phyloP scores from a whole-genome alignment of 2,797 vertebrate species.

The Molossus alvarezi region DNA sequence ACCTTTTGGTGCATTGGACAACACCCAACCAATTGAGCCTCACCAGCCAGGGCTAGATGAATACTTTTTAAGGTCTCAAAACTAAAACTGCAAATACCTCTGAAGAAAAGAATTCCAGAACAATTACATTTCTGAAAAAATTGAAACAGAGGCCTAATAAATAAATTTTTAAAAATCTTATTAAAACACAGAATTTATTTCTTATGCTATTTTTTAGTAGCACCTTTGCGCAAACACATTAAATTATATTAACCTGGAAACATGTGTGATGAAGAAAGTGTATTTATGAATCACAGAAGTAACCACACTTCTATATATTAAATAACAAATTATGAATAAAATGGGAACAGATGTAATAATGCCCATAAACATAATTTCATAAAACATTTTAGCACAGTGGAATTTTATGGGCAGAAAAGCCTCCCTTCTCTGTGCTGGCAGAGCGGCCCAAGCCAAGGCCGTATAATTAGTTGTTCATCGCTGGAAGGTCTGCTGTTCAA shows the following conservation, averaged over 20 bases:
- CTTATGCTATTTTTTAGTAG: not conserved
- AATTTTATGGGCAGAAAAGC: not conserved
- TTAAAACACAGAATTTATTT: not conserved
- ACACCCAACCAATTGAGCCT: too few relatives aligned
- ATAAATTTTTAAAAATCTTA: not conserved
- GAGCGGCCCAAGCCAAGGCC: not conserved
- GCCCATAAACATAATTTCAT: not conserved
- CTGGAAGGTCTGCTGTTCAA: not conserved
- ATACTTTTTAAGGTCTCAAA: not conserved
- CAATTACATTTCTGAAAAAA: not conserved
- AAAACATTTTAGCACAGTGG: not conserved
- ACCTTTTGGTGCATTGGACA: too few relatives aligned
- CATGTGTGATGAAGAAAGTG: not conserved
- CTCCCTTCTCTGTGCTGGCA: rapidly evolving
- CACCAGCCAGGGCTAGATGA: not conserved
- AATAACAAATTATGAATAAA: not conserved
- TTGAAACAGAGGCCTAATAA: not conserved
- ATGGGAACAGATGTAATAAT: not conserved
- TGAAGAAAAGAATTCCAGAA: not conserved
- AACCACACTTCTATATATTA: not conserved
- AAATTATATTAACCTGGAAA: not conserved
- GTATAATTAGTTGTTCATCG: not conserved
- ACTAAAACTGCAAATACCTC: not conserved
- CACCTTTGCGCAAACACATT: not conserved
- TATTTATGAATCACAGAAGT: not conserved